Evolutionary conservation across 2,113 vertebrate species (phyloP), one percentile per base, ranked within the genome.

Genomic region (Pseudorasbora parva): DNA sequence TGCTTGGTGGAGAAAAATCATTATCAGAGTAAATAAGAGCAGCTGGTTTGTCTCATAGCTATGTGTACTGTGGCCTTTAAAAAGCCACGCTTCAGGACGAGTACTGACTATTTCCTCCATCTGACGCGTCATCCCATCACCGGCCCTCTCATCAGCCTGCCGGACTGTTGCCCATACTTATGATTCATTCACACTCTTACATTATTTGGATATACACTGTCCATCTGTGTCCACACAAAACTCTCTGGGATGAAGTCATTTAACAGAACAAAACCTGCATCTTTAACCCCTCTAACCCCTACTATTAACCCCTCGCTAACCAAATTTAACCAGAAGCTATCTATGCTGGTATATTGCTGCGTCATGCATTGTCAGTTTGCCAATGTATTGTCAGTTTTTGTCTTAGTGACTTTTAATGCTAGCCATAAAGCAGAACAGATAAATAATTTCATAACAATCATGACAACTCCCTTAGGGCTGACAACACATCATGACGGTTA

Each of bases 131-230:
- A 45, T 72, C n/a, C 41, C 41, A 45, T 72, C 41, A 17, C 21
- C 33, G 56, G 74, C 21, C 11, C 51, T 77, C 54, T 30, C 12
- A 33, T 77, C 74, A 77, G 74, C 74, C 74, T 10, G 30, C 8
- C 74, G 0, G 37, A 45, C 56, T 66, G 59, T 49, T 79, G 41
- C 49, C 77, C 43, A n/a, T 30, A 30, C 23, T 9, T 49, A 21
- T 66, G 78, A 79, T 79, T 79, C 77, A 79, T 64, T 79, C 59
- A n/a, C 59, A 30, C 78, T 66, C 77, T n/a, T n/a, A n/a, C n/a
- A n/a, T n/a, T n/a, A 43, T 66, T 30, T 79, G 59, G 5, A 21
- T 47, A 49, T 25, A 79, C 41, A 33, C 59, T 64, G 25, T 47
- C 59, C 78, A 79, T 79, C 57, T 79, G 43, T 27, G 25, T 49